Evolutionary conservation across 2,888 invertebrate species (phyloP).

Genomic region (Thyatira batis): DNA sequence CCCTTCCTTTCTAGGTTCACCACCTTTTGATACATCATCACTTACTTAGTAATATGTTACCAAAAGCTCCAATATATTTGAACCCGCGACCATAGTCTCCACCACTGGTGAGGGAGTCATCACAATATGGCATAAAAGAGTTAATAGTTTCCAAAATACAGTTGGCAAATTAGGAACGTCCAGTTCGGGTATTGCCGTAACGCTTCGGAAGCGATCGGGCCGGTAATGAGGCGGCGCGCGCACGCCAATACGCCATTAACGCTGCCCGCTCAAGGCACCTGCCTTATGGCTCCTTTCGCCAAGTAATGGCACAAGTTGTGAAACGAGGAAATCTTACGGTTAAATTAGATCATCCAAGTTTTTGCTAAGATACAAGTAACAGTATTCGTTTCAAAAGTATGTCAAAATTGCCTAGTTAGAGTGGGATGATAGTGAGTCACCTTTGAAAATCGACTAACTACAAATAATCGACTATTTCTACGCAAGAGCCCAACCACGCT

Average conservation of each 20-base stretch:
- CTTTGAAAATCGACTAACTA: neutral
- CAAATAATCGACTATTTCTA: neutral
- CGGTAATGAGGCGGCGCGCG: slow-evolving; percentile 60
- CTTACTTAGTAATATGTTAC: no score
- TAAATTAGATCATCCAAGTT: slow-evolving; percentile 4
- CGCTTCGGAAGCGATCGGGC: slow-evolving; percentile 22
- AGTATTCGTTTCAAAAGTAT: neutral
- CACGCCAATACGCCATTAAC: slow-evolving; percentile 63
- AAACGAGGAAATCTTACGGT: slow-evolving; percentile 1
- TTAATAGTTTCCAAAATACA: neutral
- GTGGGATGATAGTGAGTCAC: neutral
- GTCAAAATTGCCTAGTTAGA: no score
- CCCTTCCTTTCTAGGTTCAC: neutral
- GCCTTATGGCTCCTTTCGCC: slow-evolving; percentile 31
- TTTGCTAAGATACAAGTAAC: neutral
- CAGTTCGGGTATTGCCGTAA: slow-evolving; percentile 31
- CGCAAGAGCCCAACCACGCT: neutral
- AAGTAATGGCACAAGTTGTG: slow-evolving; percentile 1
- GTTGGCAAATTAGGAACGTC: slow-evolving; percentile 18
- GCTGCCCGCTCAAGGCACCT: slow-evolving; percentile 26
- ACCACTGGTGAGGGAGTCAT: no score
- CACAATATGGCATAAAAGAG: no score
- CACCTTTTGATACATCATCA: neutral
- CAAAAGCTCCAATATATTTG: no score
- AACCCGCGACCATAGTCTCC: no score